A percentile compares a stretch with the other conserved stretches of the same genome.
Evolutionary conservation across 2,888 invertebrate genomes (phyloP).

Genomic region (Agrenia bidenticulata): DNA sequence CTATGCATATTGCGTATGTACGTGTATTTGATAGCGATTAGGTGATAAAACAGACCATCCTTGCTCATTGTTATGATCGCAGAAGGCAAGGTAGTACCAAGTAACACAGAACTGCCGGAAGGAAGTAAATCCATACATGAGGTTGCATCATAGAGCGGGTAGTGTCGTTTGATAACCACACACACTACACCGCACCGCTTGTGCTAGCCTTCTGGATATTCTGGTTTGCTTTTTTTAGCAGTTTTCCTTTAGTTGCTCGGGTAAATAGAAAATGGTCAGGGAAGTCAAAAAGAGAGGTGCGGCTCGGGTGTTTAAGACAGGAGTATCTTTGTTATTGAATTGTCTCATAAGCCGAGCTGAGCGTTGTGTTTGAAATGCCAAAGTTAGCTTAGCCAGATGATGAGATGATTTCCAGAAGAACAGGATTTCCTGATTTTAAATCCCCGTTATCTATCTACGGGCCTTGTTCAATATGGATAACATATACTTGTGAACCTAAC

Average conservation of each 20-base stretch:
- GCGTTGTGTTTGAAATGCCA: neutral
- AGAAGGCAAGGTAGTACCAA: neutral
- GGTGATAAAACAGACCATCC: neutral
- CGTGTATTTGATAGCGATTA: neutral
- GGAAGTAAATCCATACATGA: constrained; percentile 18
- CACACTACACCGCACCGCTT: too few species aligned
- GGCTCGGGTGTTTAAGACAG: neutral
- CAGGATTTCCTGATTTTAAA: constrained; percentile 10
- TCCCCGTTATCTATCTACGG: neutral
- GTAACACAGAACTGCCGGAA: constrained; percentile 11
- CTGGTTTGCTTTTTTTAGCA: neutral
- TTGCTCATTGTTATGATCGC: neutral
- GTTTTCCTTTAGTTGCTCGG: neutral
- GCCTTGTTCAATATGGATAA: too few species aligned
- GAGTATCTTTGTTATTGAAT: too few species aligned
- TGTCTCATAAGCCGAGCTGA: too few species aligned
- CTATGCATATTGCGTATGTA: neutral
- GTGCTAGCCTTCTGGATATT: neutral
- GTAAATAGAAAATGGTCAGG: neutral
- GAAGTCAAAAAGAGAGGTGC: neutral
- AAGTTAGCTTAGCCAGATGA: constrained; percentile 2
- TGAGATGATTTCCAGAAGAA: neutral
- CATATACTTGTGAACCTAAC: too few species aligned
- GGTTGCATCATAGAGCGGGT: too few species aligned
- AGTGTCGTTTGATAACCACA: neutral